Base-by-base conservation (phyloP, 2,113 vertebrate genomes). In the Sinosuthora webbiana region DNA sequence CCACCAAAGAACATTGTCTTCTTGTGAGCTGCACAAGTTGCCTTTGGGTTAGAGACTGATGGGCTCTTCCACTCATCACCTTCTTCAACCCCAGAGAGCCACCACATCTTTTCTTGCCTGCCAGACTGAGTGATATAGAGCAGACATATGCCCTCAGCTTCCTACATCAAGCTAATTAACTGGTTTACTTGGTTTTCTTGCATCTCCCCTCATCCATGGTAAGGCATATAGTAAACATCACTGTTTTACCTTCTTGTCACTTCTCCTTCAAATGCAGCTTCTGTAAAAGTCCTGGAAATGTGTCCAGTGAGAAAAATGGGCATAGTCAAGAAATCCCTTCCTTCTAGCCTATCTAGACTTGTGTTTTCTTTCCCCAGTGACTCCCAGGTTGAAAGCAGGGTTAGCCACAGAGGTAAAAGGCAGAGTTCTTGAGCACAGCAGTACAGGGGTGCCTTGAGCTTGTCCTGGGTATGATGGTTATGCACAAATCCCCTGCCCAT, bases 401-500 rank as follows among this genome's bases (percentile, higher is more conserved):
- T 53, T n/a, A 63, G 19, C 10, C 6, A 7, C 9, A 31, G 33
- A 55, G 13, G 8, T 33, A 15, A 30, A 62, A 71, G n/a, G 13
- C 44, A 42, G 47, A 87, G 18, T 10, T 75, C 9, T 7, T 0
- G 5, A 55, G 27, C 31, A 64, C 24, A 75, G n/a, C 0, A 10
- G 22, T 41, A 31, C 15, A 47, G 33, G 30, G 8, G 11, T 59
- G 44, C 30, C 39, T 39, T 33, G 35, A 59, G 42, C 15, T 56
- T 22, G 35, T 56, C 17, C 47, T 2, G 1, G 22, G 10, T 18
- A 8, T 7, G 24, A 59, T 0, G 1, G 17, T 9, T 81, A 35
- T 75, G 15, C 27, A 71, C 11, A 42, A 20, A 16, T 70, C 23
- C 49, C 44, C 39, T 60, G 9, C 10, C 30, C 33, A 3, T 3